Evolutionary conservation across 2,113 vertebrate genomes (phyloP).

Genomic region (Hystrix brachyura): DNA sequence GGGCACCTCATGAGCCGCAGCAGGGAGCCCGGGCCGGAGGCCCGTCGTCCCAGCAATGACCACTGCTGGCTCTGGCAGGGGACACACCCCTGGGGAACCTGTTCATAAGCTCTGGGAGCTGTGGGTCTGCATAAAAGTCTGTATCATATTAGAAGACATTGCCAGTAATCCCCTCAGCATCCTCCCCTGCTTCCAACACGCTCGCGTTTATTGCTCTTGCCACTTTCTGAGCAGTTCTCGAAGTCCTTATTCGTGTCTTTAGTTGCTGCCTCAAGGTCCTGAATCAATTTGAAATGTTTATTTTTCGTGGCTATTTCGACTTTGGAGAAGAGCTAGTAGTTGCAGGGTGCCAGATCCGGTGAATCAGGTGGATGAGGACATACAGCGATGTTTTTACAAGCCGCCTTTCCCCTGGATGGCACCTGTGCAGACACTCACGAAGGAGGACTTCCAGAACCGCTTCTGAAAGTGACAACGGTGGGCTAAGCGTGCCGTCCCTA

Average conservation of each 20-base stretch:
- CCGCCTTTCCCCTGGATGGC: background rate
- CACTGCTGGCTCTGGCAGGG: background rate
- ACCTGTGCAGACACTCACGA: fast-evolving
- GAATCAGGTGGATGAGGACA: background rate
- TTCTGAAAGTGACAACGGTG: fast-evolving
- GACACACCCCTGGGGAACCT: background rate
- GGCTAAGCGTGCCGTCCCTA: background rate
- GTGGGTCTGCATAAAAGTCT: background rate
- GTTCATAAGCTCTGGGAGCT: fast-evolving
- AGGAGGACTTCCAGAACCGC: background rate
- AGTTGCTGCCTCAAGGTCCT: background rate
- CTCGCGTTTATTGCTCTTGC: background rate
- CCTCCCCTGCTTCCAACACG: background rate
- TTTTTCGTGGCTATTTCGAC: background rate
- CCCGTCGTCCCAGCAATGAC: background rate
- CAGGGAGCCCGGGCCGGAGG: fast-evolving
- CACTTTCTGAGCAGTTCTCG: background rate
- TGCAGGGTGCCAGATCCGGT: background rate
- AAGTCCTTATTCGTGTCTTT: background rate
- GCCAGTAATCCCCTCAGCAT: background rate
- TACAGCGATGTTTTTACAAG: background rate
- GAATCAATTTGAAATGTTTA: background rate
- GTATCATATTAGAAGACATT: background rate
- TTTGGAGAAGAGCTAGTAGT: background rate
- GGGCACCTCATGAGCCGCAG: fast-evolving